Evolutionary conservation across 1,140 invertebrate species (phyloP), one percentile per base, ranked within the genome.

Genomic region (Temnothorax longispinosus): DNA sequence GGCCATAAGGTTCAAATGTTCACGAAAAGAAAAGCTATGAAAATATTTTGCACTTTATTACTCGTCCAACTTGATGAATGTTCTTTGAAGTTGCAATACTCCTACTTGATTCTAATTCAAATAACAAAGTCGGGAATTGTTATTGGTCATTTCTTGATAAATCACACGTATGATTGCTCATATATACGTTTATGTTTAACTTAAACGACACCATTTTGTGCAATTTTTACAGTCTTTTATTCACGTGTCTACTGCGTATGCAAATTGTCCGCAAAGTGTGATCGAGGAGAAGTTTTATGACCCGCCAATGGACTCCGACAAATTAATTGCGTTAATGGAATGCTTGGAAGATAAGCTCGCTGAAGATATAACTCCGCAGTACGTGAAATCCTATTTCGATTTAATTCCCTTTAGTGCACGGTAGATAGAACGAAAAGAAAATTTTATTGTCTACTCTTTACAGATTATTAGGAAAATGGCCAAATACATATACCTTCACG

Each of bases 401-500:
- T 47, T 3, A 75, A 72, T n/a, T 47, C 10, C 21, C 7, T 52
- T 52, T 8, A 27, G 7, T 7, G 13, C n/a, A n/a, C 27, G 3
- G 8, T 21, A 38, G 47, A 13, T 2, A 27, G 3, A 35, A 50
- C 15, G 13, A 62, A 41, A 64, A 50, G 3, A 38, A 44, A 1
- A 78, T 4, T 35, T 54, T 10, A 32, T 77, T 50, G 4, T 10
- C 10, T 74, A 11, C 21, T n/a, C 32, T 80, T 92, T 92, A 18
- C 80, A 96, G 96, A 85, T 93, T 96, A 65, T 80, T 97, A 58
- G 95, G 95, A 38, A 94, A 93, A 41, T 96, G 97, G 94, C 97
- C 97, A 0, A 98, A 97, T 87, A 97, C 97, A 0, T 98, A 97
- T 89, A 96, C 97, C 0, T 97, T 96, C 88, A 97, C 97, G 3